These are phyloP conservation scores for Chiloscyllium punctatum DNA, from an alignment of 2,797 vertebrate genomes.

Conservation along the genomic window DNA sequence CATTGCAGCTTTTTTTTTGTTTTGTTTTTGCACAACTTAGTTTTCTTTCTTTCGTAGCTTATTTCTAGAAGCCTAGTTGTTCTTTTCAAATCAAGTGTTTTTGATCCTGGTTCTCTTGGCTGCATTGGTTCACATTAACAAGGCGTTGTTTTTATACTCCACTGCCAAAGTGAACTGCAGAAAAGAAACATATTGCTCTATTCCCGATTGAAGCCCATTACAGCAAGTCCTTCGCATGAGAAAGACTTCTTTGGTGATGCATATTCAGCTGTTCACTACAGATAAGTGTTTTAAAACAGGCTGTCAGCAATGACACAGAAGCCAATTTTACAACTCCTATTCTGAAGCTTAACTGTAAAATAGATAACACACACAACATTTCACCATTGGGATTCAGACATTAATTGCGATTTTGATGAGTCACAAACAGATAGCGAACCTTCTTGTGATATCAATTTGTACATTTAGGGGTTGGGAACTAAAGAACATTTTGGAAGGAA, in stretches of 20 bases:
- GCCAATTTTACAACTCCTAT: neutral
- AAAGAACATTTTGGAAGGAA: neutral
- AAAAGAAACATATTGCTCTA: neutral
- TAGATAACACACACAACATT: neutral
- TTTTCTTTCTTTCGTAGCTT: neutral
- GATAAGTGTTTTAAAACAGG: neutral
- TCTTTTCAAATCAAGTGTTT: neutral
- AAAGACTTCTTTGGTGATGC: neutral
- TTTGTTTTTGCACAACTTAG: neutral
- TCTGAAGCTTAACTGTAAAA: neutral
- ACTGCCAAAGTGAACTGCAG: neutral
- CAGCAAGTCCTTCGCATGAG: neutral
- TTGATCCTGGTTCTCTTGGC: neutral
- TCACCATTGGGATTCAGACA: neutral
- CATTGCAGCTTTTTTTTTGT: neutral
- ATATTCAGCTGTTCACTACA: neutral
- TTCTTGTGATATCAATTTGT: neutral
- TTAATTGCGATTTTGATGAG: neutral
- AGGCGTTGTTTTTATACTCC: neutral
- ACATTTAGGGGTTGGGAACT: neutral
- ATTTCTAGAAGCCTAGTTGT: neutral
- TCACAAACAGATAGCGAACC: too few relatives aligned
- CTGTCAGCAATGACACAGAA: neutral
- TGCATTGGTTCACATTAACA: neutral
- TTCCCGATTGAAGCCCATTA: neutral